Base-by-base conservation (phyloP, 2,888 invertebrate species). In the Tetragonisca angustula region DNA sequence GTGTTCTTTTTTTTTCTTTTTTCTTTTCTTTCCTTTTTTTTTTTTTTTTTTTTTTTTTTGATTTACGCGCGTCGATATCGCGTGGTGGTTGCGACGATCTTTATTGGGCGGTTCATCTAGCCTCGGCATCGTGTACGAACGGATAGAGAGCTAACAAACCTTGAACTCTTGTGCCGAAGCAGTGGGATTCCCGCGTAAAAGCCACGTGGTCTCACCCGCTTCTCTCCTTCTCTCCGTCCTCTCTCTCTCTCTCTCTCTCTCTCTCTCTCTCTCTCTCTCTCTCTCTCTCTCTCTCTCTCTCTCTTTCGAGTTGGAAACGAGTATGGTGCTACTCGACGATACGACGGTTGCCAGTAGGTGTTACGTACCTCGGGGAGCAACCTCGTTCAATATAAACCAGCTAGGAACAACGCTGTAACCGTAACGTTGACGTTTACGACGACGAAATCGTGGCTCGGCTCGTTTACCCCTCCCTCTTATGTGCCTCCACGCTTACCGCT, bases 381-480 rank as follows among this genome's bases (percentile, higher is more conserved):
- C 92, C 94, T 93, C 92, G 93, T 94, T 94, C 94, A 93, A 94
- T 94, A 94, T 94, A 94, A 94, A 94, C 93, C 92, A 93, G 93
- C 93, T 90, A 93, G 91, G 92, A 94, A 94, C 93, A 94, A 94
- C 94, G 92, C 93, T 93, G 94, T 94, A 94, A 94, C 94, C 94
- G 94, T 94, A 94, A 94, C 94, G 93, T 93, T 94, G 94, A 94
- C 94, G 94, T 94, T 94, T 94, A 94, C 94, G 94, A 94, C 93
- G 92, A 93, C 94, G 94, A 94, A 94, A 94, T 94, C 94, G 94
- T 93, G 92, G 94, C 94, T 94, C 89, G 91, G 93, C 93, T 94
- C 94, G 94, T 94, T 94, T 94, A 92, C 92, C 92, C 92, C 91
- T 89, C 89, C 86, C 86, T 85, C 87, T 88, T 85, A 65, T 78